These are phyloP conservation scores for Melopsittacus undulatus DNA, from an alignment of 2,797 vertebrate genomes.

Conservation along the genomic window DNA sequence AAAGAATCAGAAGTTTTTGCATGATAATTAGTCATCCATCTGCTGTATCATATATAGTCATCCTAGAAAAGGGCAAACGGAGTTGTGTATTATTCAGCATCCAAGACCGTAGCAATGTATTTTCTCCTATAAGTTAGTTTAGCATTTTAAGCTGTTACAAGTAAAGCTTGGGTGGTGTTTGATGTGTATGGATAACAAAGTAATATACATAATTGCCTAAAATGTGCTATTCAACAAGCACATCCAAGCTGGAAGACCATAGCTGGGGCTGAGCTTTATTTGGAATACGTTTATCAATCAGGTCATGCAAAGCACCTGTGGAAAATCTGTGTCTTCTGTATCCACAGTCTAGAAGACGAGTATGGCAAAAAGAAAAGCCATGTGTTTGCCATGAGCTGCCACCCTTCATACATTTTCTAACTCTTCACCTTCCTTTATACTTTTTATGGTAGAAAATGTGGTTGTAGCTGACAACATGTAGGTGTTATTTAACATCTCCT, in stretches of 20 bases:
- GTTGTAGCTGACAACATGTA: rapidly evolving
- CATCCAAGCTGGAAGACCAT: not conserved
- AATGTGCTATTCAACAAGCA: not conserved
- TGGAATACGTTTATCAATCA: not conserved
- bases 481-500: not conserved
- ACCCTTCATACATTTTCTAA: rapidly evolving
- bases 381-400: not conserved
- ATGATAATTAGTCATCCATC: not conserved
- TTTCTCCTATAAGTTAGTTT: not conserved
- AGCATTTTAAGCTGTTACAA: not conserved
- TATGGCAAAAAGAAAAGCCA: rapidly evolving
- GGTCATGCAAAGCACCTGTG: not conserved
- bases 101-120: not conserved
- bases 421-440: not conserved
- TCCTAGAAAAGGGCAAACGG: not conserved
- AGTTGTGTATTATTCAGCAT: not conserved
- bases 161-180: not conserved
- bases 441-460: rapidly evolving
- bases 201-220: not conserved
- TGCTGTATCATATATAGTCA: not conserved
- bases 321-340: not conserved
- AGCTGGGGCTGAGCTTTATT: not conserved
- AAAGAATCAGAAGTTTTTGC: not conserved
- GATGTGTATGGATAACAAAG: not conserved
- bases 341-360: rapidly evolving